Base-by-base conservation (phyloP, 2,113 vertebrate genomes). In the Calidris pugnax region DNA sequence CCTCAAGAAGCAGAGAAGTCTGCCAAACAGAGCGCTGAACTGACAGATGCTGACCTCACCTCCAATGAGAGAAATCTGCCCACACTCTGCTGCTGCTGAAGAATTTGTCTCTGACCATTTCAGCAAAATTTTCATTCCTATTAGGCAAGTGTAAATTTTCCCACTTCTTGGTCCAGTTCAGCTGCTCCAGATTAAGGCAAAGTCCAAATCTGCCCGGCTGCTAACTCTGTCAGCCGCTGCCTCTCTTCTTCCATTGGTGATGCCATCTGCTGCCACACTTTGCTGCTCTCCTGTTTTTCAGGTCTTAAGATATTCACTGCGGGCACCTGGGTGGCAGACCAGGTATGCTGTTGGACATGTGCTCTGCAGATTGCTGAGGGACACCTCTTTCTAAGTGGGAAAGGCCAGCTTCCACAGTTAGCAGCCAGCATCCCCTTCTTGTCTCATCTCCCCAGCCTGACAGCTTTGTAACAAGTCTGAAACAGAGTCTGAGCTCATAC, bases 361-460 rank as follows among this genome's bases (percentile, higher is more conserved):
- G 51, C 8, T 45, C 18, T 13, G 6, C 0, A 0, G 14, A 10
- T 24, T 4, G 1, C n/a, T 7, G 45, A 76, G 28, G 33, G 24
- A 27, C 22, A 56, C 7, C 3, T 45, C 45, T 39, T 51, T 69
- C 48, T 14, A 33, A 11, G 27, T 20, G 53, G 57, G 57, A 53
- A 78, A 76, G 28, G 22, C 3, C 63, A 89, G 5, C n/a, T 78
- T 41, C 53, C 57, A 59, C 32, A 43, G 43, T 9, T 45, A 87
- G 35, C 12, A 79, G 32, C 50, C 64, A 50, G 13, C 7, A 10
- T 22, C 24, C n/a, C 30, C 9, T 3, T 4, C 32, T 41, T 6
- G 3, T 5, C 32, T 37, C 8, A 2, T 63, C 67, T 45, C 20
- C 59, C 27, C 50, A 48, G 18, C 32, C 53, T 47, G 35, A 22